Evolutionary conservation across 2,113 vertebrate species (phyloP).

Genomic region (Trogon melanurus): DNA sequence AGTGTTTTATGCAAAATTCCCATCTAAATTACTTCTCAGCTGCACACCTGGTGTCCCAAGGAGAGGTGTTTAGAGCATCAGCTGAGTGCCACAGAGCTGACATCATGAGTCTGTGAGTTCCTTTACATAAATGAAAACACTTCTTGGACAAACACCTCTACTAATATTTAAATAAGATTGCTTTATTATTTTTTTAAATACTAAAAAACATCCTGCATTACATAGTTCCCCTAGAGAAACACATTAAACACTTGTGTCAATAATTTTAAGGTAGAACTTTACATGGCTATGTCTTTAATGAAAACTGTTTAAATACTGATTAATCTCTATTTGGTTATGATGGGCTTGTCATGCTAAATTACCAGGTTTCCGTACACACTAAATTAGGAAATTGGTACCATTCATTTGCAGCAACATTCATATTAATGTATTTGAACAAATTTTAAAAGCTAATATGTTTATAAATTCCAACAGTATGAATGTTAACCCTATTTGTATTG

Average conservation of each 20-base stretch:
- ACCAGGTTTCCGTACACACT: background rate
- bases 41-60: background rate
- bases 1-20: background rate
- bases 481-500: background rate
- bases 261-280: background rate
- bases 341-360: background rate
- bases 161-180: background rate
- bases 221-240: background rate
- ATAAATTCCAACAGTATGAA: background rate
- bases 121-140: background rate
- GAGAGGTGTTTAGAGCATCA: background rate
- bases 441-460: background rate
- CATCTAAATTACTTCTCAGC: background rate
- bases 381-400: background rate
- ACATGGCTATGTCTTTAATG: background rate
- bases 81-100: background rate
- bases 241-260: background rate
- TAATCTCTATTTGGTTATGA: background rate
- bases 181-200: background rate
- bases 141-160: background rate
- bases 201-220: background rate
- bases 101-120: background rate
- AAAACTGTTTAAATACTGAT: background rate
- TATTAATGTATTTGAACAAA: background rate
- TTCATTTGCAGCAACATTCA: background rate